Evolutionary conservation across 2,113 vertebrate genomes (phyloP).

Genomic region (Channa maculata): DNA sequence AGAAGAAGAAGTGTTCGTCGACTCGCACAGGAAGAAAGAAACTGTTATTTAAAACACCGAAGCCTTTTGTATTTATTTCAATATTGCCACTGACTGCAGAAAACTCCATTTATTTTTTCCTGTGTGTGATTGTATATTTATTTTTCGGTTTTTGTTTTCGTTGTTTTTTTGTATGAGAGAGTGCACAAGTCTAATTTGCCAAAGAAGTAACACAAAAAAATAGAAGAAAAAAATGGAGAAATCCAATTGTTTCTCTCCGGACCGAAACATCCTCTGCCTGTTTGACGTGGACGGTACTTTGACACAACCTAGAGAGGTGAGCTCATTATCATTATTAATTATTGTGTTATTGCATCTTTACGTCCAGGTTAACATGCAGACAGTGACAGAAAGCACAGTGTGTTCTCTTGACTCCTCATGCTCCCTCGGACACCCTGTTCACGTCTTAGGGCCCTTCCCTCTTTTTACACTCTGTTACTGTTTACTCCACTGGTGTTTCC

Average conservation of each 20-base stretch:
- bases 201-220: background rate
- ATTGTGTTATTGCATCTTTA: background rate
- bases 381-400: background rate
- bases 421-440: background rate
- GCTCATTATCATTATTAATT: background rate
- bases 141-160: background rate
- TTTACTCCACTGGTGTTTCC: background rate
- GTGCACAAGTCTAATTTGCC: background rate
- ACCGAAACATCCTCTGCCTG: constrained; percentile 87
- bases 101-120: background rate
- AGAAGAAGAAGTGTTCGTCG: background rate
- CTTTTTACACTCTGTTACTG: background rate
- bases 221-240: constrained; percentile 68
- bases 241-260: constrained; percentile 22
- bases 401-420: background rate
- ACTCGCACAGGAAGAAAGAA: background rate
- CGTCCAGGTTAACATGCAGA: too few relatives aligned
- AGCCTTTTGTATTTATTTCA: background rate
- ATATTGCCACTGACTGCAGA: background rate
- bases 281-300: constrained; percentile 98
- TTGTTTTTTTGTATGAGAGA: too few relatives aligned
- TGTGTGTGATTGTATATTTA: background rate
- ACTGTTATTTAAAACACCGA: background rate
- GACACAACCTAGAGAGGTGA: constrained; percentile 92
- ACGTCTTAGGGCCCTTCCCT: background rate